These are phyloP conservation scores for Ectemnius lituratus DNA, from an alignment of 2,888 invertebrate genomes.

Conservation along the genomic window DNA sequence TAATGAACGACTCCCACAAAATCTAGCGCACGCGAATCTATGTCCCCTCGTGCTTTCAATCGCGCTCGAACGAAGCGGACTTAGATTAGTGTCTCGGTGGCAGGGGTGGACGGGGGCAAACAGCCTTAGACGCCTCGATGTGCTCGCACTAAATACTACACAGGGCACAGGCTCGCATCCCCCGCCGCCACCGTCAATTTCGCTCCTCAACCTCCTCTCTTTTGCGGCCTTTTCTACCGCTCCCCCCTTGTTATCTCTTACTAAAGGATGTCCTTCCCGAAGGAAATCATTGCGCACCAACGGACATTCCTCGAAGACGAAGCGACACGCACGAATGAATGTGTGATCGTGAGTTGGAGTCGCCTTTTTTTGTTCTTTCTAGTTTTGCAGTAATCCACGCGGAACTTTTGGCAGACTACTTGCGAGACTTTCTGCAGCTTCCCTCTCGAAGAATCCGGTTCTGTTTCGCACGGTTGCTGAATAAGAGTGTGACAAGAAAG, in stretches of 20 bases:
- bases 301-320: slow-evolving; percentile 23
- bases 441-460: too few species aligned
- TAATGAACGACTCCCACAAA: slow-evolving; percentile 69
- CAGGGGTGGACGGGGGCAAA: not conserved
- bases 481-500: too few species aligned
- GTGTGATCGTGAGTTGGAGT: slow-evolving; percentile 10
- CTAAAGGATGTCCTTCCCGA: not conserved
- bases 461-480: not conserved
- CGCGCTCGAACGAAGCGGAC: not conserved
- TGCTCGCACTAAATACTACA: too few species aligned
- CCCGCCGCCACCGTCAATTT: too few species aligned
- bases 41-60: slow-evolving; percentile 24
- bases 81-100: not conserved
- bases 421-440: too few species aligned
- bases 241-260: slow-evolving; percentile 7
- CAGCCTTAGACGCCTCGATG: too few species aligned
- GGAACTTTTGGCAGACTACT: slow-evolving; percentile 1
- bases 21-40: slow-evolving; percentile 70
- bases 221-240: not conserved
- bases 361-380: too few species aligned
- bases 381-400: not conserved
- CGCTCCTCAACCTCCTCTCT: too few species aligned
- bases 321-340: slow-evolving; percentile 4
- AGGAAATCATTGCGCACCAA: slow-evolving; percentile 9
- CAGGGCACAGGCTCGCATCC: too few species aligned